phyloP scores from a whole-genome alignment of 2,797 vertebrate species.

The Tadarida brasiliensis region DNA sequence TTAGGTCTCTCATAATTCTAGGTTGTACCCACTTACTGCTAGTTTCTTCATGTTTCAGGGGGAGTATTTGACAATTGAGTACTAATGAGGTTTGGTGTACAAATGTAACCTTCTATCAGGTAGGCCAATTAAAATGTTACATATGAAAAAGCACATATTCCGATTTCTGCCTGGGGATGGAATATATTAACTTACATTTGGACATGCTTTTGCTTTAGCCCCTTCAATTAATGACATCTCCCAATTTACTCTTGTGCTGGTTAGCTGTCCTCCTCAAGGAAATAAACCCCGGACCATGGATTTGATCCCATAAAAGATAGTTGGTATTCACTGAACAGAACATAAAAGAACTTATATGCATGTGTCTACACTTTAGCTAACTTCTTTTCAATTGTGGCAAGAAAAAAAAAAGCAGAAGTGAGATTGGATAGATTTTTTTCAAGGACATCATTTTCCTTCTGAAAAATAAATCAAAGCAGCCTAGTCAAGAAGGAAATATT shows the following conservation, averaged over 20 bases:
- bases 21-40: slow-evolving; percentile 26
- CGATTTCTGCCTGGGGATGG: slow-evolving; percentile 55
- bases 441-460: neutral
- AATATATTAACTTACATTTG: slow-evolving; percentile 65
- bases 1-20: slow-evolving; percentile 52
- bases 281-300: neutral
- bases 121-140: slow-evolving; percentile 79
- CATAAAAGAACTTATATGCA: neutral
- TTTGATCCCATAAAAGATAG: neutral
- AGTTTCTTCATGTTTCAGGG: slow-evolving; percentile 24
- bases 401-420: slow-evolving; percentile 32
- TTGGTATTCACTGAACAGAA: slow-evolving; percentile 17
- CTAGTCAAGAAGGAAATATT: neutral
- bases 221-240: slow-evolving; percentile 57
- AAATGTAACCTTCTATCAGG: slow-evolving; percentile 69
- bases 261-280: slow-evolving; percentile 49
- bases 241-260: slow-evolving; percentile 48
- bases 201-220: slow-evolving; percentile 60
- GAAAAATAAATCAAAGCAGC: neutral
- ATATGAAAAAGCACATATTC: slow-evolving; percentile 69
- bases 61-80: slow-evolving; percentile 49
- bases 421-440: neutral
- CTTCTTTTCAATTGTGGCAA: neutral
- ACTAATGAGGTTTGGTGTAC: slow-evolving; percentile 65
- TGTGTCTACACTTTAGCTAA: neutral